These are phyloP conservation scores for Setophaga kirtlandii DNA, from an alignment of 2,113 vertebrate species.

Conservation along the genomic window DNA sequence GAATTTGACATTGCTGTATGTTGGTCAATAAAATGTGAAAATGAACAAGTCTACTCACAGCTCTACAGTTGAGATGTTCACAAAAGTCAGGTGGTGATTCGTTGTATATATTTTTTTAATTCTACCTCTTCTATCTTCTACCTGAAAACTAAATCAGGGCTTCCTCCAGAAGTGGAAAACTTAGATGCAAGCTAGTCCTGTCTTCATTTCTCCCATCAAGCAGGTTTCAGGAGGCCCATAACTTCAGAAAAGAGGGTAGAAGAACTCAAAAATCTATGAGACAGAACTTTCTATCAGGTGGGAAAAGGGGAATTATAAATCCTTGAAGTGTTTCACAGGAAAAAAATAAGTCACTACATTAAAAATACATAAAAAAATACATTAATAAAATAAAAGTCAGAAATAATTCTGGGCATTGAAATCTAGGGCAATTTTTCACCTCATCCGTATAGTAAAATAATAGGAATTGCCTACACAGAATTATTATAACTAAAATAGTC, in stretches of 20 bases:
- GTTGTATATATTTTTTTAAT: neutral
- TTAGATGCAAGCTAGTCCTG: neutral
- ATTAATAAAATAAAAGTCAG: neutral
- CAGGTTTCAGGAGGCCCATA: neutral
- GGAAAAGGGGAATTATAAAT: neutral
- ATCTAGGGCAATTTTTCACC: neutral
- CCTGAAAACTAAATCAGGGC: neutral
- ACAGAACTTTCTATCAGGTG: neutral
- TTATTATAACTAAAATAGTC: neutral
- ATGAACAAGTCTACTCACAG: neutral
- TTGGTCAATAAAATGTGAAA: neutral
- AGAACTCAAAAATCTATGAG: neutral
- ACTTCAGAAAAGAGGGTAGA: neutral
- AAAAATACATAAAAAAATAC: neutral
- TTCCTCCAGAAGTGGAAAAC: neutral
- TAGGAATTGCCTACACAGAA: rapidly evolving
- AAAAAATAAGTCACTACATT: neutral
- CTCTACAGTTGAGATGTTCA: neutral
- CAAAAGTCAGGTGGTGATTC: neutral
- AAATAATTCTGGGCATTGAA: neutral
- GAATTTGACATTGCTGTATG: neutral
- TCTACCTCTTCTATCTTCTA: neutral
- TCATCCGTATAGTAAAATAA: neutral
- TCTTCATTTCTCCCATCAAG: neutral
- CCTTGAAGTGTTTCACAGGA: neutral